Conservation (phyloP, 2,888 invertebrate species). For the Campoplex nolae region DNA sequence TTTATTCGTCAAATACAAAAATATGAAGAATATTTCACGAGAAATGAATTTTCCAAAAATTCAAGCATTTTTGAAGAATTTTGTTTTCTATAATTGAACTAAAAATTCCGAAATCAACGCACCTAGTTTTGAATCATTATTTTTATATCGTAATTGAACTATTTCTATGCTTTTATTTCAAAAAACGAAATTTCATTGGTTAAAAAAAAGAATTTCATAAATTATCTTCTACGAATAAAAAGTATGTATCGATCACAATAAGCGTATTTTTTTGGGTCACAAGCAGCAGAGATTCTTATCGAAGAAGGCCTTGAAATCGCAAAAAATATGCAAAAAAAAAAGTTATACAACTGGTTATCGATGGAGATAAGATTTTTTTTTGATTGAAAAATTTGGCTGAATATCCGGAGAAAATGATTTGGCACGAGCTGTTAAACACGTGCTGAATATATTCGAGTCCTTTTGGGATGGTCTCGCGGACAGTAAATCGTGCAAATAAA, state of each 20-base stretch:
- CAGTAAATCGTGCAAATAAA: conserved; percentile 5
- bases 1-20: background rate
- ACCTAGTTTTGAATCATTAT: too few species aligned
- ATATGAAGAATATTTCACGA: background rate
- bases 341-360: background rate
- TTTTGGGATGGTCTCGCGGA: background rate
- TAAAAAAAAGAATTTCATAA: too few species aligned
- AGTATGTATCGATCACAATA: background rate
- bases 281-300: conserved; percentile 8
- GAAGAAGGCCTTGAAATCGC: background rate
- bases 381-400: background rate
- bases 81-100: background rate
- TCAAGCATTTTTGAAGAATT: background rate
- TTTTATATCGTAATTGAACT: too few species aligned
- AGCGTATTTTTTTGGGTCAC: background rate
- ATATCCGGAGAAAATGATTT: background rate
- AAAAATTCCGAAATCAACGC: background rate
- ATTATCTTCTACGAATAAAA: too few species aligned
- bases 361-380: conserved; percentile 14
- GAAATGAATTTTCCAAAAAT: background rate
- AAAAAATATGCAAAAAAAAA: background rate
- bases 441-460: conserved; percentile 5
- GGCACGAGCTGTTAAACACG: conserved; percentile 4
- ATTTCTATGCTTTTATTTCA: too few species aligned
- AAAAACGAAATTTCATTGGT: too few species aligned